Evolutionary conservation across 2,797 vertebrate genomes (phyloP).

Genomic region (Rhinoraja longicauda): DNA sequence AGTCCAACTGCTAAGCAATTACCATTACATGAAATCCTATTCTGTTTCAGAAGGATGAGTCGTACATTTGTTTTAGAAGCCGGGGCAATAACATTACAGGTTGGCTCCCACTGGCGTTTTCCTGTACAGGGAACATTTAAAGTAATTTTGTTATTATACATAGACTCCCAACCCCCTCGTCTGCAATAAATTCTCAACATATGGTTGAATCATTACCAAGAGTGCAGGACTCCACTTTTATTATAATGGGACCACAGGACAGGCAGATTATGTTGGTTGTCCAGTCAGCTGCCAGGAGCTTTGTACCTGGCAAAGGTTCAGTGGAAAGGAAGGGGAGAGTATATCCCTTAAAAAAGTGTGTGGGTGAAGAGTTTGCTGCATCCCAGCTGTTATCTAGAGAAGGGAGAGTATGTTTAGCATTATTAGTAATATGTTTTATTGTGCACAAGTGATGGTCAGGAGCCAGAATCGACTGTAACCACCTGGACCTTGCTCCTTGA

Average conservation of each 20-base stretch:
- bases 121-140: slow-evolving; percentile 26
- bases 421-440: neutral
- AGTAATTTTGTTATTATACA: slow-evolving; percentile 23
- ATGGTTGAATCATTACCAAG: neutral
- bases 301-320: neutral
- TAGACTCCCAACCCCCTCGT: neutral
- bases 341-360: neutral
- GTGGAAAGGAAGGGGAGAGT: neutral
- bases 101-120: slow-evolving; percentile 3
- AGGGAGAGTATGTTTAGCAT: neutral
- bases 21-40: neutral
- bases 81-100: slow-evolving; percentile 18
- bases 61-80: slow-evolving; percentile 26
- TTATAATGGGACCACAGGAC: neutral
- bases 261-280: neutral
- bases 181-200: slow-evolving; percentile 33
- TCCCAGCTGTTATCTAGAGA: neutral
- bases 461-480: neutral
- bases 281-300: neutral
- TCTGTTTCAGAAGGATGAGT: neutral
- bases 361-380: neutral
- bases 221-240: neutral
- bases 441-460: neutral
- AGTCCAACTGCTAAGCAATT: neutral
- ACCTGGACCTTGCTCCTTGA: neutral